Conservation (phyloP, 1,140 invertebrate genomes). For the Euura saliciscinereae region DNA sequence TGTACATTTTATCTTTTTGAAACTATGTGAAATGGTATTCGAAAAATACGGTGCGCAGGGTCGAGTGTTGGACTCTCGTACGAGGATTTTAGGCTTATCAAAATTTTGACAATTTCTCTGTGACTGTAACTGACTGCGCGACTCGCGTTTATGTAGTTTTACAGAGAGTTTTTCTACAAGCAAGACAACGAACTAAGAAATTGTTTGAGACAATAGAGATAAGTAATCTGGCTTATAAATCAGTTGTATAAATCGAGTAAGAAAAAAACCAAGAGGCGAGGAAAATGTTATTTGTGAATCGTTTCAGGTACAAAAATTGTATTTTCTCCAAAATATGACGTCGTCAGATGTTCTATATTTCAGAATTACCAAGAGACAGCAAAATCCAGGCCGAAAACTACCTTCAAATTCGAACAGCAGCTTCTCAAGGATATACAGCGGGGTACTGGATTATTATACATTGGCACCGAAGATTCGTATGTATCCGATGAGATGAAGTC, state of each 20-base stretch:
- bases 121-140: neutral
- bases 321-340: neutral
- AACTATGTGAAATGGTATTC: neutral
- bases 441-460: conserved; percentile 28
- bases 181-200: neutral
- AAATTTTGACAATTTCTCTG: neutral
- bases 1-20: neutral
- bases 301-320: conserved; percentile 3
- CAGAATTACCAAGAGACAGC: neutral
- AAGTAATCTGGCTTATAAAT: neutral
- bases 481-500: conserved; percentile 31
- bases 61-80: neutral
- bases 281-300: neutral
- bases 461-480: conserved; percentile 30
- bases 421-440: neutral
- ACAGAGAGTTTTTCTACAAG: neutral
- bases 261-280: neutral
- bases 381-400: neutral
- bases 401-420: neutral
- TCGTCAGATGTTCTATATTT: neutral
- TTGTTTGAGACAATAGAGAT: neutral
- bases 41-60: neutral
- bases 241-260: neutral
- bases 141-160: neutral
- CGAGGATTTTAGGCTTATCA: neutral